Percentiles rank a stretch among this genome's conserved stretches.
These are phyloP conservation scores for Drosophila limbata DNA, from an alignment of 2,888 invertebrate genomes.

Conservation along the genomic window DNA sequence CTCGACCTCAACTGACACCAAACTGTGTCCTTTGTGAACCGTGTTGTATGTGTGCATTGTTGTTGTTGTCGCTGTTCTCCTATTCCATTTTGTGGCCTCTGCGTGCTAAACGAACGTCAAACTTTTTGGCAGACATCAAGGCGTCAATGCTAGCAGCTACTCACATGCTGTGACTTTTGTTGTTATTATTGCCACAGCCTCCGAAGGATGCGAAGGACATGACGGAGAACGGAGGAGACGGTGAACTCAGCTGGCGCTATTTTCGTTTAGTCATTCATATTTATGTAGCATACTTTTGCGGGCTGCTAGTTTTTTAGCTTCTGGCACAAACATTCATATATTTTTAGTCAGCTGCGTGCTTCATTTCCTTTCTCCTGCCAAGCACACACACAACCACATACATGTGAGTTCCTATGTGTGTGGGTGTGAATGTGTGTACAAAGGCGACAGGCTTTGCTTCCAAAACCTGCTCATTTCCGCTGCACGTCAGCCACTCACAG, in stretches of 20 bases:
- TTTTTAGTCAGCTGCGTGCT: slow-evolving; percentile 39
- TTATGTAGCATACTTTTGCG: slow-evolving; percentile 61
- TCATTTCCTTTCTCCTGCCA: slow-evolving; percentile 45
- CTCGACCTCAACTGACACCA: slow-evolving; percentile 12
- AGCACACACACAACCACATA: slow-evolving; percentile 8
- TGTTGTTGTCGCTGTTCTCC: slow-evolving; percentile 4
- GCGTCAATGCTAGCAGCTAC: slow-evolving; percentile 66
- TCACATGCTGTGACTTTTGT: slow-evolving; percentile 51
- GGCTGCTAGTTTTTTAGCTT: slow-evolving; percentile 42
- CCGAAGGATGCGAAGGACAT: neutral
- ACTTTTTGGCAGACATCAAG: slow-evolving; percentile 72
- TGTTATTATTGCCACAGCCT: slow-evolving; percentile 33
- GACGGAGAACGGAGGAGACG: neutral
- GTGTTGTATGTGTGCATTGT: slow-evolving; percentile 18
- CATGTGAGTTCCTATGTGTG: neutral
- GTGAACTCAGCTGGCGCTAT: slow-evolving; percentile 44
- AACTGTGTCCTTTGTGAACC: slow-evolving; percentile 11
- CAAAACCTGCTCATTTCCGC: slow-evolving; percentile 68
- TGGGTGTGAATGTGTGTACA: slow-evolving; percentile 20
- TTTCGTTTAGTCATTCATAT: slow-evolving; percentile 64
- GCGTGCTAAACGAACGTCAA: slow-evolving; percentile 62
- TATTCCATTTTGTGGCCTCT: slow-evolving; percentile 29
- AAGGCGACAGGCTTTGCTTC: slow-evolving; percentile 20
- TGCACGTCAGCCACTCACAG: slow-evolving; percentile 41
- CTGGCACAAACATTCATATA: slow-evolving; percentile 22